Conservation (phyloP, 2,797 vertebrate species). For the Denticeps clupeoides region DNA sequence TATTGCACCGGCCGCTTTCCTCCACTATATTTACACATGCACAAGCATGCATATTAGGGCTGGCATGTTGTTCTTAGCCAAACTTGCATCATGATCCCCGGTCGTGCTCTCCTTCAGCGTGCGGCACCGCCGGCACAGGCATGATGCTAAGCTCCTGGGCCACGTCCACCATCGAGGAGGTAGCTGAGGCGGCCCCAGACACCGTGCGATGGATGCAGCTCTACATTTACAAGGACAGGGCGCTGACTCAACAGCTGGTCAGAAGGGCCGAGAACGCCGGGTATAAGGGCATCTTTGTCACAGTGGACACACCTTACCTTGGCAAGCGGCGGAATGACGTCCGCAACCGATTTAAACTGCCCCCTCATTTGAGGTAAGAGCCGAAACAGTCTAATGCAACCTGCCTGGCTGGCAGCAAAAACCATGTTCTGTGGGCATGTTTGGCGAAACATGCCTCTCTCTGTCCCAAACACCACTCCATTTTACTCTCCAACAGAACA, state of each 20-base stretch:
- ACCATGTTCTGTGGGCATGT: slow-evolving; percentile 1
- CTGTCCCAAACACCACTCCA: background rate
- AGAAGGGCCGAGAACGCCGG: slow-evolving; percentile 69
- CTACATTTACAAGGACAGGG: slow-evolving; percentile 84
- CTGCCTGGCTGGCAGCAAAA: slow-evolving; percentile 11
- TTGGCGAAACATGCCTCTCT: background rate
- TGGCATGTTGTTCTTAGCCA: too few species aligned
- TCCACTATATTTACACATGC: too few species aligned
- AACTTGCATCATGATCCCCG: too few species aligned
- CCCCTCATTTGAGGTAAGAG: slow-evolving; percentile 80
- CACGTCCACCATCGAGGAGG: slow-evolving; percentile 87
- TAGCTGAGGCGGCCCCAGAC: slow-evolving; percentile 55
- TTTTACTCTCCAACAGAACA: too few species aligned
- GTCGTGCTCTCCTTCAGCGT: slow-evolving; percentile 55
- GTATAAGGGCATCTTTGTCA: slow-evolving; percentile 83
- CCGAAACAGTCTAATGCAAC: slow-evolving; percentile 11
- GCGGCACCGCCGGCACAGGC: slow-evolving; percentile 64
- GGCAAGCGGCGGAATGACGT: slow-evolving; percentile 77
- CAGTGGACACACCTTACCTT: slow-evolving; percentile 83
- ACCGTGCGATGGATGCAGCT: slow-evolving; percentile 79
- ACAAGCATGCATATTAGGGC: too few species aligned
- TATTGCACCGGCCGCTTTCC: too few species aligned
- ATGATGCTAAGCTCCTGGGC: slow-evolving; percentile 98
- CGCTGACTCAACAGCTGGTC: slow-evolving; percentile 73
- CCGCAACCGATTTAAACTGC: slow-evolving; percentile 83